Conservation (phyloP, 2,888 invertebrate species). For the Ditula angustiorana region DNA sequence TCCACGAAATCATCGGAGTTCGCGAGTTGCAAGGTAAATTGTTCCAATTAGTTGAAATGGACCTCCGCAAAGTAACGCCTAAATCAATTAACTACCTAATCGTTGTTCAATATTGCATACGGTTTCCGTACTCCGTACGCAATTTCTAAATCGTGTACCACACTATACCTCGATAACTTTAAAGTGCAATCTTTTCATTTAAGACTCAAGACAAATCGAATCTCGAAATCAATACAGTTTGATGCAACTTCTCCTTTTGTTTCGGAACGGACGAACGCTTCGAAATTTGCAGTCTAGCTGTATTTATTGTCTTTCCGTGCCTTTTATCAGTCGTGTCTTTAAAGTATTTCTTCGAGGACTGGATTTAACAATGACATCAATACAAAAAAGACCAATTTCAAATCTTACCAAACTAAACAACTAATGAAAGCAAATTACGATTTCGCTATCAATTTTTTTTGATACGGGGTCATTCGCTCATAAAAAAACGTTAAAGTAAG, state of each 20-base stretch:
- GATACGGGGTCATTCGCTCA: conserved; percentile 10
- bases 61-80: no score
- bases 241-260: conserved; percentile 20
- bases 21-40: no score
- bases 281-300: conserved; percentile 18
- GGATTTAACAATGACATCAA: neutral
- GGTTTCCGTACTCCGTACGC: no score
- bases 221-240: conserved; percentile 29
- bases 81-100: no score
- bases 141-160: no score
- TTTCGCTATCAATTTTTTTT: conserved; percentile 4
- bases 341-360: neutral
- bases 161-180: no score
- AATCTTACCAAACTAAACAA: neutral
- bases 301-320: neutral
- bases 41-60: no score
- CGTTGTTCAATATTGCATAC: no score
- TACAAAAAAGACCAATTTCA: neutral
- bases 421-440: conserved; percentile 14
- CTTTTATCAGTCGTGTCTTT: neutral
- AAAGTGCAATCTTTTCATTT: conserved; percentile 5
- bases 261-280: conserved; percentile 1
- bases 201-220: conserved; percentile 2
- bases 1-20: no score
- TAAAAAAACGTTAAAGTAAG: conserved; percentile 26